A percentile compares a stretch with the other conserved stretches of the same genome.
Evolutionary conservation across 1,140 invertebrate genomes (phyloP).

Genomic region (Heliconius himera): DNA sequence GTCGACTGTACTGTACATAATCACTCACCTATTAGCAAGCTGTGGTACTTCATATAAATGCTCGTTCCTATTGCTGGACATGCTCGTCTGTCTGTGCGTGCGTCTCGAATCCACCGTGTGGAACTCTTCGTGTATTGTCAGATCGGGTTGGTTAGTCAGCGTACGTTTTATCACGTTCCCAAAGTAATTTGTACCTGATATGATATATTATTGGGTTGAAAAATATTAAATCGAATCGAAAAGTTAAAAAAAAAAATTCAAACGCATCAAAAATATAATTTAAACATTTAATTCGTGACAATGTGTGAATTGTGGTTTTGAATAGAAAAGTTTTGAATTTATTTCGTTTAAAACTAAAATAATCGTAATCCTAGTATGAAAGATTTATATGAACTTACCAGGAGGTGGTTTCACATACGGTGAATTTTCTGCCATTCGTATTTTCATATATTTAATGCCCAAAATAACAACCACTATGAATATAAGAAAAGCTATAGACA

Average conservation of each 20-base stretch:
- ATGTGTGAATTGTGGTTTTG: too few species aligned
- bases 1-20: not conserved
- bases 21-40: constrained; percentile 65
- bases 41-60: constrained; percentile 77
- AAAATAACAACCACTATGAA: constrained; percentile 70
- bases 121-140: constrained; percentile 76
- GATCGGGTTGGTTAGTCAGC: constrained; percentile 71
- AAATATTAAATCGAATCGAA: too few species aligned
- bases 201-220: not conserved
- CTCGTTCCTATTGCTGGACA: constrained; percentile 56
- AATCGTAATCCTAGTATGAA: not conserved
- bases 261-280: too few species aligned
- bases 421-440: constrained; percentile 70
- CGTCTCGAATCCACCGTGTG: constrained; percentile 68
- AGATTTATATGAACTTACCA: constrained; percentile 46
- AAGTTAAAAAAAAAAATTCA: too few species aligned
- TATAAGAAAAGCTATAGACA: constrained; percentile 71
- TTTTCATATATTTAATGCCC: constrained; percentile 75
- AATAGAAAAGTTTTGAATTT: too few species aligned
- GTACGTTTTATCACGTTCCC: constrained; percentile 74
- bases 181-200: constrained; percentile 68
- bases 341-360: too few species aligned
- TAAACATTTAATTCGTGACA: too few species aligned
- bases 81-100: constrained; percentile 59
- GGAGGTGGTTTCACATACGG: constrained; percentile 72